Percentiles rank a stretch among this genome's conserved stretches.
Conservation (phyloP, 1,140 invertebrate species). For the Micrasema minimum region DNA sequence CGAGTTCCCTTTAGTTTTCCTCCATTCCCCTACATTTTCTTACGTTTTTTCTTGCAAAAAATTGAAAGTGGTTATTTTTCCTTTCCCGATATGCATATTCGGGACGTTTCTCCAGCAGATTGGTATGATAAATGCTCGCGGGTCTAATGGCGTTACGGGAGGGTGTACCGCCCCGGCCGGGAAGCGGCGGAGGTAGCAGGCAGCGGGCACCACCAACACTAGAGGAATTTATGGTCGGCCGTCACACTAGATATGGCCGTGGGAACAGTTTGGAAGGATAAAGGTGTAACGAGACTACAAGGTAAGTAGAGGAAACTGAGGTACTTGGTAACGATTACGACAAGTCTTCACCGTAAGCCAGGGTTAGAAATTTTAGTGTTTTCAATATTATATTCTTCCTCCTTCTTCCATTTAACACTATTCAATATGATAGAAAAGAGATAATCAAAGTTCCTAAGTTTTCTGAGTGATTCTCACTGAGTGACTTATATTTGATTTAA, state of each 20-base stretch:
- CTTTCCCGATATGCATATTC: conserved; percentile 36
- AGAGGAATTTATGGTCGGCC: conserved; percentile 15
- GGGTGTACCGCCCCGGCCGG: no score
- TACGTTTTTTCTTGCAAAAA: conserved; percentile 9
- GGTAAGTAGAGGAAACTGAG: no score
- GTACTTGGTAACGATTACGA: no score
- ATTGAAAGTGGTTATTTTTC: conserved; percentile 11
- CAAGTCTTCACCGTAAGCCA: no score
- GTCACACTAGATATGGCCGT: conserved; percentile 3
- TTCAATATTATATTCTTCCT: no score
- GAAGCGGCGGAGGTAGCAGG: conserved; percentile 9
- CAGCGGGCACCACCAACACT: not conserved
- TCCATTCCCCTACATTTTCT: not conserved
- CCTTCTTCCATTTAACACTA: no score
- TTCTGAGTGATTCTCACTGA: no score
- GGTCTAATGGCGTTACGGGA: conserved; percentile 37
- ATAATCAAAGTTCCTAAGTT: no score
- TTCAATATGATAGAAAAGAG: no score
- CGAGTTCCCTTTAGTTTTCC: not conserved
- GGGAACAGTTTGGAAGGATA: not conserved
- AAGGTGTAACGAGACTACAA: not conserved
- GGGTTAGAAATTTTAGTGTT: no score
- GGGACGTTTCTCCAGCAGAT: conserved; percentile 33
- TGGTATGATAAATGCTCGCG: conserved; percentile 33
- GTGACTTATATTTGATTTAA: no score